Evolutionary conservation across 1,140 invertebrate species (phyloP).

Genomic region (Ptiloglossa arizonensis): DNA sequence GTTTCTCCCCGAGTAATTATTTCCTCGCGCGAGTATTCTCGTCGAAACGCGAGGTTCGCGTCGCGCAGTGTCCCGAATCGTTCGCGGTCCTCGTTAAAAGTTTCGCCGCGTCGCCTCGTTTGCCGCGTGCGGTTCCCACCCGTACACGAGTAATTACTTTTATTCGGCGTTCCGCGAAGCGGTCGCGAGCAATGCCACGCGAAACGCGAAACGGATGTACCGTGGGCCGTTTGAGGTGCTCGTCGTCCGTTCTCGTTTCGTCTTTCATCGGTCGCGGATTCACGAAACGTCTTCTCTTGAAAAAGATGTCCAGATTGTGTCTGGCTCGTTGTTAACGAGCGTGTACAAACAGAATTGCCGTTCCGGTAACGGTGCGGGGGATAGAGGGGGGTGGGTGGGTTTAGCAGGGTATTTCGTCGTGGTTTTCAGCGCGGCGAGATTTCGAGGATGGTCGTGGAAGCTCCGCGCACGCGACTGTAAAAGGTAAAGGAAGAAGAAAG

Average conservation of each 20-base stretch:
- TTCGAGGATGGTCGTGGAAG: conserved; percentile 15
- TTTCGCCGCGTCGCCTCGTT: too few species aligned
- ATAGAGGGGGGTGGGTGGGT: too few species aligned
- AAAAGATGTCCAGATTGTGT: conserved; percentile 39
- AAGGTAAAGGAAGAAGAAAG: conserved; percentile 47
- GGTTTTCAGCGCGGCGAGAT: conserved; percentile 2
- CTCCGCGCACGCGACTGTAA: conserved; percentile 10
- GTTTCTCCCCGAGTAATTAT: too few species aligned
- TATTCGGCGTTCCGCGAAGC: too few species aligned
- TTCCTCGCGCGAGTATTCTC: too few species aligned
- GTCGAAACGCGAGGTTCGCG: too few species aligned
- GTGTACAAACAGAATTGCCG: conserved; percentile 42
- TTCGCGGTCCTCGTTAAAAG: too few species aligned
- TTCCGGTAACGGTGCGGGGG: conserved; percentile 40
- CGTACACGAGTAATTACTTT: too few species aligned
- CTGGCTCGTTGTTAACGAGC: conserved; percentile 31
- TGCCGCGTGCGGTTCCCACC: too few species aligned
- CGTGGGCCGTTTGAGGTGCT: background rate
- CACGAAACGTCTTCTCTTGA: background rate
- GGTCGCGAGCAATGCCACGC: too few species aligned
- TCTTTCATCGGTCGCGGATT: background rate
- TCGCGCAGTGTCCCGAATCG: too few species aligned
- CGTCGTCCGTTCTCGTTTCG: conserved; percentile 20
- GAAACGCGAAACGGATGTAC: too few species aligned
- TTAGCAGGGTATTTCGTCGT: conserved; percentile 6